A percentile compares a stretch with the other conserved stretches of the same genome.
Conservation (phyloP, 2,113 vertebrate genomes). For the Hydropotes inermis region DNA sequence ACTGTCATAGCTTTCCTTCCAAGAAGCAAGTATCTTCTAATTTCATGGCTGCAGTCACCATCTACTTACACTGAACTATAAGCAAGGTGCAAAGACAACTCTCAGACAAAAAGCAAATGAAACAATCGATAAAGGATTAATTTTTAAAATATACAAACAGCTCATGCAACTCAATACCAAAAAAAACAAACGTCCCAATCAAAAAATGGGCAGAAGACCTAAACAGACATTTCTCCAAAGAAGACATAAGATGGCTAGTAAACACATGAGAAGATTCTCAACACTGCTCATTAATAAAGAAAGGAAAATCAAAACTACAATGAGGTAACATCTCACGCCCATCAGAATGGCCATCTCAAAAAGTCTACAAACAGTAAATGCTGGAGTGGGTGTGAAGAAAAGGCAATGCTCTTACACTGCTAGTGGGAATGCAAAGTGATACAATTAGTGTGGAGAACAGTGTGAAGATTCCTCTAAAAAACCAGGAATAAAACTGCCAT, state of each 20-base stretch:
- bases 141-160: neutral
- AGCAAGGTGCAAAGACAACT: neutral
- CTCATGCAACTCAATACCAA: neutral
- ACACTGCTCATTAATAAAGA: neutral
- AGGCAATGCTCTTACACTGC: neutral
- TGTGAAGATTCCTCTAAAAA: neutral
- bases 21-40: neutral
- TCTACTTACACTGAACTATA: neutral
- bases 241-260: neutral
- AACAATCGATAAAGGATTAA: neutral
- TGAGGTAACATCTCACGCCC: neutral
- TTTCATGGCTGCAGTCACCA: neutral
- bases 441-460: neutral
- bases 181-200: neutral
- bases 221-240: neutral
- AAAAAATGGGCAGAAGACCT: neutral
- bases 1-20: neutral
- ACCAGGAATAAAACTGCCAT: neutral
- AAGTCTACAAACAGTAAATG: neutral
- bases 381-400: neutral
- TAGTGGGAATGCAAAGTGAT: neutral
- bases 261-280: neutral
- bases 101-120: neutral
- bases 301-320: neutral
- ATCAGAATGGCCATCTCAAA: neutral